Conservation (phyloP, 2,797 vertebrate genomes). For the Pyrocephalus nanus region DNA sequence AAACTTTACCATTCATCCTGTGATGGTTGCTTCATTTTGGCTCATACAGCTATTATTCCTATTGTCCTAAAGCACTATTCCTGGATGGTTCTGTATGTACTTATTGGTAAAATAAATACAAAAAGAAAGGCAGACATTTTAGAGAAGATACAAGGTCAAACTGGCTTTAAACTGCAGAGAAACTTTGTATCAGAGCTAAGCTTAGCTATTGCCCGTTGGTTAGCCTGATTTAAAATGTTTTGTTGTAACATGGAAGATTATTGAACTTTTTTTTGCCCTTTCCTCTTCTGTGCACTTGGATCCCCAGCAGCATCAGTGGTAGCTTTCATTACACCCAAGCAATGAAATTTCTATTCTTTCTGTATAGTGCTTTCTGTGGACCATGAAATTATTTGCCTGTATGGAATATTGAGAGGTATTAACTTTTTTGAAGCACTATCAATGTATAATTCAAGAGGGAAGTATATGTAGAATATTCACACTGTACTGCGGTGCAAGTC, state of each 20-base stretch:
- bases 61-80: not conserved
- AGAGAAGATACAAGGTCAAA: not conserved
- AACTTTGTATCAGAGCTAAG: not conserved
- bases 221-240: conserved; percentile 10
- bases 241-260: not conserved
- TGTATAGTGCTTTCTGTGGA: conserved; percentile 9
- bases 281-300: not conserved
- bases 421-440: not conserved
- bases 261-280: not conserved
- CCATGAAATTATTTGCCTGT: conserved; percentile 34
- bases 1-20: not conserved
- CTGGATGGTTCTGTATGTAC: not conserved
- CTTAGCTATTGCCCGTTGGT: not conserved
- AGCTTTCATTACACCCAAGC: conserved; percentile 33
- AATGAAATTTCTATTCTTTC: conserved; percentile 36
- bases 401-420: conserved; percentile 4
- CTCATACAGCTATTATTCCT: not conserved
- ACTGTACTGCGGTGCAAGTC: not conserved
- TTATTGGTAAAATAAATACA: not conserved
- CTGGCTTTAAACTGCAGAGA: not conserved
- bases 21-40: not conserved
- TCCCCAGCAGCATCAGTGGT: not conserved
- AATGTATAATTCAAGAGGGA: conserved; percentile 14
- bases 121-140: not conserved
- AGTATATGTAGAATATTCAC: not conserved